A percentile compares a stretch with the other conserved stretches of the same genome.
These are phyloP conservation scores for Oppia nitens DNA, from an alignment of 1,140 invertebrate species.

Conservation along the genomic window DNA sequence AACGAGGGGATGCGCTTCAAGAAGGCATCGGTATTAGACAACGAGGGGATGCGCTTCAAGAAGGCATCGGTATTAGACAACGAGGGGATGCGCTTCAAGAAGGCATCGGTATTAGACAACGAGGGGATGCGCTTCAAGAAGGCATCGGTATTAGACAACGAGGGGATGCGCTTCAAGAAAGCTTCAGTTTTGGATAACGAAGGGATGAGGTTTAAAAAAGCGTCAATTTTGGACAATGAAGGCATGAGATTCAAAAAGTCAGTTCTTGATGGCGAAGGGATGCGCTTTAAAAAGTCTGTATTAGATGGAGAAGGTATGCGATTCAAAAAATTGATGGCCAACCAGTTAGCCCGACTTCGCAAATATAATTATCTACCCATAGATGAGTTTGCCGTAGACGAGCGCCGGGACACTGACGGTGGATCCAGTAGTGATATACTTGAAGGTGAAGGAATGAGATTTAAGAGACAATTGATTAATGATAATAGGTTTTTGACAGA, in stretches of 20 bases:
- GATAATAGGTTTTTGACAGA: not conserved
- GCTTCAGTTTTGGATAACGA: conserved; percentile 6
- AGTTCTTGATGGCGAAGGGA: conserved; percentile 8
- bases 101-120: no score
- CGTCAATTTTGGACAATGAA: conserved; percentile 4
- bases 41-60: no score
- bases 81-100: conserved; percentile 7
- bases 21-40: no score
- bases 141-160: conserved; percentile 7
- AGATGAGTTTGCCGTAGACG: not conserved
- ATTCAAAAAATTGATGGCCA: not conserved
- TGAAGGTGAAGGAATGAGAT: not conserved
- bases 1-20: no score
- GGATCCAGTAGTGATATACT: not conserved
- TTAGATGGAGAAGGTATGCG: no score
- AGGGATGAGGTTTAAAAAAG: conserved; percentile 13
- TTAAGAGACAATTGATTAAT: not conserved
- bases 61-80: conserved; percentile 10
- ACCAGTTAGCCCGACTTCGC: not conserved
- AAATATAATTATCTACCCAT: not conserved
- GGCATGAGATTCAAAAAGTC: conserved; percentile 7
- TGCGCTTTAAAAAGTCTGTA: no score
- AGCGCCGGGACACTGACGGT: not conserved
- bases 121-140: no score
- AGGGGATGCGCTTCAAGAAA: conserved; percentile 12